Conservation (phyloP, 2,888 invertebrate genomes). For the Empis livida region DNA sequence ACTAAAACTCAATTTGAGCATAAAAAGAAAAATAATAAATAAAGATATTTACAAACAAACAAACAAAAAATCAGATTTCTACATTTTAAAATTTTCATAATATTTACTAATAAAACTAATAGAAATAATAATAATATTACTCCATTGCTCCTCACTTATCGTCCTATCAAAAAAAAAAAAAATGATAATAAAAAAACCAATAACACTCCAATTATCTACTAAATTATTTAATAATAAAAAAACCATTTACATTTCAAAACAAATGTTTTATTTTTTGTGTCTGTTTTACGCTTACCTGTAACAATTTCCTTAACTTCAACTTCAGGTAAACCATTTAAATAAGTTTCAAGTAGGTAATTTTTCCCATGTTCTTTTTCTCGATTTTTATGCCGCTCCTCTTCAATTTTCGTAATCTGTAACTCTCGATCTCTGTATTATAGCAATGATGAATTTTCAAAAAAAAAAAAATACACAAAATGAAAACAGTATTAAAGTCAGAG, state of each 20-base stretch:
- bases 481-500: background rate
- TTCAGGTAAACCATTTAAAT: conserved; percentile 46
- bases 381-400: conserved; percentile 62
- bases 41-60: too few relatives aligned
- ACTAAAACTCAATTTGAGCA: too few relatives aligned
- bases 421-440: conserved; percentile 49
- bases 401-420: conserved; percentile 62
- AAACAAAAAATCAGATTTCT: too few relatives aligned
- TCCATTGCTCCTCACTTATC: too few relatives aligned
- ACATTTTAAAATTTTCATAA: too few relatives aligned
- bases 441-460: too few relatives aligned
- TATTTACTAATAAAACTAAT: too few relatives aligned
- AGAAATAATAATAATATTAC: too few relatives aligned
- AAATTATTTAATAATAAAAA: too few relatives aligned
- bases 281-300: conserved; percentile 38
- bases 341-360: conserved; percentile 67
- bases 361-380: conserved; percentile 63
- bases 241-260: background rate
- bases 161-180: background rate
- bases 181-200: too few relatives aligned
- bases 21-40: too few relatives aligned
- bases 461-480: background rate
- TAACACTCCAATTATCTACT: too few relatives aligned
- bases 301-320: conserved; percentile 26
- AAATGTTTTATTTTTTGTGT: background rate